Conservation (phyloP, 2,797 vertebrate genomes). For the Sternotherus odoratus region DNA sequence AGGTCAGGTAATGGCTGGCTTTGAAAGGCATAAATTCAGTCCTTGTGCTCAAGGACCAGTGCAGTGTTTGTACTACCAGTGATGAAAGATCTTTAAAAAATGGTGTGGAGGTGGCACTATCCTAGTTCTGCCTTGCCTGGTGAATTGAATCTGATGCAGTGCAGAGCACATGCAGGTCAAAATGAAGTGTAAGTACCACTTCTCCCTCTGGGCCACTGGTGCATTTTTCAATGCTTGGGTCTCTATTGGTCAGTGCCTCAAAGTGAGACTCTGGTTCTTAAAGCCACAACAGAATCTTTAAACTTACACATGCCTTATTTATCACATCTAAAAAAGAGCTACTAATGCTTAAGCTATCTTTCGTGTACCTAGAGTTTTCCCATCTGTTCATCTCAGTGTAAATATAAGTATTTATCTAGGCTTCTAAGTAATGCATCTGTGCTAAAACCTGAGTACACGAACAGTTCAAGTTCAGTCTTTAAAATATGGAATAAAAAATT, state of each 20-base stretch:
- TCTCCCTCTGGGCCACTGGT: neutral
- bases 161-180: accelerated
- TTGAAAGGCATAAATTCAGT: neutral
- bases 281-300: neutral
- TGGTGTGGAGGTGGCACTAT: neutral
- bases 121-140: neutral
- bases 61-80: neutral
- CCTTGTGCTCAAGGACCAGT: neutral
- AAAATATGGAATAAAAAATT: neutral
- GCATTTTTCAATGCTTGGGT: accelerated
- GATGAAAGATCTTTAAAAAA: neutral
- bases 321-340: neutral
- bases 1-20: neutral
- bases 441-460: neutral
- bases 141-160: neutral
- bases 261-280: neutral
- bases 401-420: neutral
- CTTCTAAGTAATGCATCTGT: neutral
- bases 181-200: neutral
- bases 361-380: conserved; percentile 1
- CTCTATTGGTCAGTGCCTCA: too few species aligned
- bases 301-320: neutral
- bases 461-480: conserved; percentile 15
- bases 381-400: neutral
- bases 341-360: neutral